These are phyloP conservation scores for Zoanthus sociatus DNA, from an alignment of 92 coral and sea anemone genomes.

Conservation along the genomic window DNA sequence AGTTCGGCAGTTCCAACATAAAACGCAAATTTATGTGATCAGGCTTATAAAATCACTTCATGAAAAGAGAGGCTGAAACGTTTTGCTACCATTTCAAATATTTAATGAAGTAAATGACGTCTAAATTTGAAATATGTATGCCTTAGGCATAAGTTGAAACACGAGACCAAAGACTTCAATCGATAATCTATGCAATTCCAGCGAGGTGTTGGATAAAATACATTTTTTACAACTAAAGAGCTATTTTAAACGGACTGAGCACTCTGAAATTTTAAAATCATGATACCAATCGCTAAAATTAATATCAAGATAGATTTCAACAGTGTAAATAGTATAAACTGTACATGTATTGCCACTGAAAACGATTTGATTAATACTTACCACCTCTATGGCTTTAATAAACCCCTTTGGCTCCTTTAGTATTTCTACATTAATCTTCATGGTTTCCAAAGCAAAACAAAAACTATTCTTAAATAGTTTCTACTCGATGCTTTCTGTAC, in stretches of 20 bases:
- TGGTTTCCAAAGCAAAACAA: slow-evolving; percentile 48
- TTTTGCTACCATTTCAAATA: neutral
- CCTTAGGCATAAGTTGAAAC: neutral
- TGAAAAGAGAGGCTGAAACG: neutral
- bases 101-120: neutral
- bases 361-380: slow-evolving; percentile 55
- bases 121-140: neutral
- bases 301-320: no score
- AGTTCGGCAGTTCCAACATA: no score
- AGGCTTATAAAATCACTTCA: neutral
- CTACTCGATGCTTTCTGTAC: neutral
- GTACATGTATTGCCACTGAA: neutral
- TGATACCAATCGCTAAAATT: no score
- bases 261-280: no score
- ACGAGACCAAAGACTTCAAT: neutral
- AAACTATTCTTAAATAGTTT: neutral
- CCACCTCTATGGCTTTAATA: slow-evolving; percentile 92
- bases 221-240: no score
- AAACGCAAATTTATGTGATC: neutral
- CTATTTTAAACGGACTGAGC: no score
- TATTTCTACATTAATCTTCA: slow-evolving; percentile 74
- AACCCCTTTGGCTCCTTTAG: slow-evolving; percentile 98
- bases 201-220: no score
- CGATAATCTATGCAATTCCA: no score
- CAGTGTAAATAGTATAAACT: no score